Percentiles rank a stretch among this genome's conserved stretches.
Evolutionary conservation across 2,797 vertebrate species (phyloP).

Genomic region (Staurois parvus): DNA sequence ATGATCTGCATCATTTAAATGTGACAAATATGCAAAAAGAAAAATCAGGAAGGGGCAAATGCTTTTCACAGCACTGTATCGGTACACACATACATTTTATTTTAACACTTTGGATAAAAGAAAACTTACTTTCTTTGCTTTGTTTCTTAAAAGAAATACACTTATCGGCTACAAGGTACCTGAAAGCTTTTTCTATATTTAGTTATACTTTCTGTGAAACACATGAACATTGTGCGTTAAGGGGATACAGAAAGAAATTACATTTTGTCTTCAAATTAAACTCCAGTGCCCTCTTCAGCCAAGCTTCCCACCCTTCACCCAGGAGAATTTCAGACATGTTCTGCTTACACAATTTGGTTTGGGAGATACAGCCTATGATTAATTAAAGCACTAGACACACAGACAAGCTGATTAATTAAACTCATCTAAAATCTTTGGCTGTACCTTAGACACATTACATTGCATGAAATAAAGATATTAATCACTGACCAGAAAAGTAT

Average conservation of each 20-base stretch:
- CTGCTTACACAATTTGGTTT: conserved; percentile 52
- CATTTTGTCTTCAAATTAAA: conserved; percentile 44
- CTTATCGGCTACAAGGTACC: not conserved
- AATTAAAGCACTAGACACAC: conserved; percentile 55
- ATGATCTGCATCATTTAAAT: too few species aligned
- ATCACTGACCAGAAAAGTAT: conserved; percentile 54
- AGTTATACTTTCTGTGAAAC: not conserved
- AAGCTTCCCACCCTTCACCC: conserved; percentile 3
- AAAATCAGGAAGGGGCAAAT: too few species aligned
- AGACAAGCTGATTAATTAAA: conserved; percentile 63
- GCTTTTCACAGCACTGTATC: too few species aligned
- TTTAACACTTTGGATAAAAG: too few species aligned
- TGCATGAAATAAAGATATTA: conserved; percentile 61
- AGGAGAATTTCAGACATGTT: conserved; percentile 16
- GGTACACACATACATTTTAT: too few species aligned
- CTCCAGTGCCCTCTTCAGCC: conserved; percentile 53
- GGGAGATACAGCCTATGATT: conserved; percentile 58
- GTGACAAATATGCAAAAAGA: too few species aligned
- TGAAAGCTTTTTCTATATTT: conserved; percentile 1
- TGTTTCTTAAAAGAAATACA: not conserved
- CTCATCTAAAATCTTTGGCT: conserved; percentile 55
- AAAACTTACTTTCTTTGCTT: too few species aligned
- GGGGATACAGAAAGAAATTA: conserved; percentile 12
- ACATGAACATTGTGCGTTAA: conserved; percentile 19
- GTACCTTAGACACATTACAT: conserved; percentile 49